These are phyloP conservation scores for Gallirallus australis DNA, from an alignment of 2,797 vertebrate species.

Conservation along the genomic window DNA sequence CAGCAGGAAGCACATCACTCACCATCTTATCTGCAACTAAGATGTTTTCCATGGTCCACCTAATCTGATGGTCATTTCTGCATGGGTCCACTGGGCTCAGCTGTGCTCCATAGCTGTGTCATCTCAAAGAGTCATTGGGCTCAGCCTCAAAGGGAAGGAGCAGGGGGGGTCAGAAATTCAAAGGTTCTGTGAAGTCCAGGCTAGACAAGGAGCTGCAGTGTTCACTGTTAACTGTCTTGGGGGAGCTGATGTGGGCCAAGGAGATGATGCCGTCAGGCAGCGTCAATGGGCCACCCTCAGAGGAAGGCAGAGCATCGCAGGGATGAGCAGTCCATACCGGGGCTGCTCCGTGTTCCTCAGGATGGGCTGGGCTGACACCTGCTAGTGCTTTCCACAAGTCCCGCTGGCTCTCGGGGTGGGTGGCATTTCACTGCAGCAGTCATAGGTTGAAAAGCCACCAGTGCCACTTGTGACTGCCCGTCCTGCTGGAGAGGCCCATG, in stretches of 20 bases:
- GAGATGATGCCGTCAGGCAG: background rate
- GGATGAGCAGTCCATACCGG: background rate
- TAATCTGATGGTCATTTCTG: slow-evolving; percentile 11
- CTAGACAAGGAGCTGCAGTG: background rate
- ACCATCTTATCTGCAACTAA: slow-evolving; percentile 17
- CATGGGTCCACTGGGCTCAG: background rate
- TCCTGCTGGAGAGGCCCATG: background rate
- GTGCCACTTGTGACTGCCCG: background rate
- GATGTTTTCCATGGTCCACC: slow-evolving; percentile 35
- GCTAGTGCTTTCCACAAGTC: background rate
- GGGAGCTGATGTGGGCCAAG: background rate
- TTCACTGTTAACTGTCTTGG: background rate
- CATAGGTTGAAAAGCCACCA: background rate
- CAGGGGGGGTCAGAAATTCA: background rate
- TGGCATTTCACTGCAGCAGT: background rate
- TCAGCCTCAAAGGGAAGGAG: background rate
- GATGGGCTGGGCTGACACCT: background rate
- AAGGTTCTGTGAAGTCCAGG: background rate
- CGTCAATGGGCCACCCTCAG: background rate
- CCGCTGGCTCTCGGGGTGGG: background rate
- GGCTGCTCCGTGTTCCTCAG: background rate
- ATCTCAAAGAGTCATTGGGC: slow-evolving; percentile 40
- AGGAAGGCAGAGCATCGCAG: background rate
- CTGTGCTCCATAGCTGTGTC: background rate
- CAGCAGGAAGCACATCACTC: background rate